Evolutionary conservation across 2,888 invertebrate genomes (phyloP), one percentile per base, ranked within the genome.

Genomic region (Stegana nigrithorax): DNA sequence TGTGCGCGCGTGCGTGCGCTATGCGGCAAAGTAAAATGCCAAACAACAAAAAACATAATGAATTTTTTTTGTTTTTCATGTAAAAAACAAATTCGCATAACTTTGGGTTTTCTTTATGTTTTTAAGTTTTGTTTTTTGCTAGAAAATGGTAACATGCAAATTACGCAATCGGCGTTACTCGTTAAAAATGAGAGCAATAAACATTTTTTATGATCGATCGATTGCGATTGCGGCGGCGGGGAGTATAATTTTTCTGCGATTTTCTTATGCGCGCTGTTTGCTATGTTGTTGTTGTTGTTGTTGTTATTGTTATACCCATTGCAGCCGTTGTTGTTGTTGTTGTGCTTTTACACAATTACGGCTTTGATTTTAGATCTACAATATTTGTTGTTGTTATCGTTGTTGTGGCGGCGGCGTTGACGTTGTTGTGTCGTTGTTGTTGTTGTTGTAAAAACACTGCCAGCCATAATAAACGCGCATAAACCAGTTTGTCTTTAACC

Each of bases 231-330:
- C n/a, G n/a, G n/a, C n/a, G 73, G 72, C 68, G 67, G 73, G 76
- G 62, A 67, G 58, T 53, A n/a, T n/a, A 73, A 67, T 74, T 76
- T 70, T 76, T 70, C 62, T 71, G 70, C 66, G 72, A 73, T 75
- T 75, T 75, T 73, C 71, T 76, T 76, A 76, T 78, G 78, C 71
- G 70, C 75, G 74, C 76, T 73, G 74, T 76, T 78, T 78, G 73
- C 68, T 63, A 71, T 60, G 56, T 59, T 67, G 63, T 42, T 63
- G 64, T 50, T 59, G 50, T 45, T 59, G 50, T 58, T 60, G 27
- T 56, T 61, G 36, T 44, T 29, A 61, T 62, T 62, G 59, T 53
- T 64, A 64, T 60, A 32, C 32, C 50, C 17, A 44, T 59, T 1
- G 17, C 7, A 12, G 47, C 17, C n/a, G 36, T 45, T 27, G 60